Conservation (phyloP, 2,888 invertebrate genomes). For the Synanthedon formicaeformis region DNA sequence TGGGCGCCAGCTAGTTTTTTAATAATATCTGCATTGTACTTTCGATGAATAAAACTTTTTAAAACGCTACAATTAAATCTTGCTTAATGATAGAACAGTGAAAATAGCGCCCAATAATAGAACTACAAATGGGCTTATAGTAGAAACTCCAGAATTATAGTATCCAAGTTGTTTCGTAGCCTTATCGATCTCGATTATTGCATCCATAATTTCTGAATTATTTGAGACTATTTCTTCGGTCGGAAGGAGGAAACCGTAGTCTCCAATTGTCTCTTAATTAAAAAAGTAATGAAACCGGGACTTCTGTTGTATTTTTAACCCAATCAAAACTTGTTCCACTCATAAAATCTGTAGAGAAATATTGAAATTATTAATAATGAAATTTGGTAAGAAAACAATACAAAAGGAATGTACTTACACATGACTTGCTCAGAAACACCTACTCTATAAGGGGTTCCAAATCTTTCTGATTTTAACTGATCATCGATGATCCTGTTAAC, state of each 20-base stretch:
- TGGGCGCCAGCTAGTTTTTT: no score
- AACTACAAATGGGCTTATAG: slow-evolving; percentile 17
- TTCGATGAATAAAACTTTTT: not conserved
- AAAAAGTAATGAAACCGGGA: slow-evolving; percentile 69
- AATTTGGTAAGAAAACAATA: no score
- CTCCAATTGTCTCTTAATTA: slow-evolving; percentile 72
- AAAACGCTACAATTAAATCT: not conserved
- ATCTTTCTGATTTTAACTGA: slow-evolving; percentile 39
- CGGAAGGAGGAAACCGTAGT: slow-evolving; percentile 70
- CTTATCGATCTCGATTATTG: slow-evolving; percentile 53
- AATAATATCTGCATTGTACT: no score
- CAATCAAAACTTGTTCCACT: slow-evolving; percentile 71
- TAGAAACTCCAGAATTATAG: slow-evolving; percentile 18
- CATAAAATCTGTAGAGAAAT: slow-evolving; percentile 40
- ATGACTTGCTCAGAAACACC: slow-evolving; percentile 49
- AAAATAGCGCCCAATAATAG: slow-evolving; percentile 13
- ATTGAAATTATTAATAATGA: not conserved
- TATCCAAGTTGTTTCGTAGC: slow-evolving; percentile 34
- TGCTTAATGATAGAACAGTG: not conserved
- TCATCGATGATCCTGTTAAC: slow-evolving; percentile 55
- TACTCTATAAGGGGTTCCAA: slow-evolving; percentile 38
- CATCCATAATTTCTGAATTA: slow-evolving; percentile 72
- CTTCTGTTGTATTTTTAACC: slow-evolving; percentile 61
- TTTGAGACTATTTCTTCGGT: slow-evolving; percentile 64
- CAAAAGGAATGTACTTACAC: slow-evolving; percentile 35